These are phyloP conservation scores for Allobates femoralis DNA, from an alignment of 2,797 vertebrate genomes.

Conservation along the genomic window DNA sequence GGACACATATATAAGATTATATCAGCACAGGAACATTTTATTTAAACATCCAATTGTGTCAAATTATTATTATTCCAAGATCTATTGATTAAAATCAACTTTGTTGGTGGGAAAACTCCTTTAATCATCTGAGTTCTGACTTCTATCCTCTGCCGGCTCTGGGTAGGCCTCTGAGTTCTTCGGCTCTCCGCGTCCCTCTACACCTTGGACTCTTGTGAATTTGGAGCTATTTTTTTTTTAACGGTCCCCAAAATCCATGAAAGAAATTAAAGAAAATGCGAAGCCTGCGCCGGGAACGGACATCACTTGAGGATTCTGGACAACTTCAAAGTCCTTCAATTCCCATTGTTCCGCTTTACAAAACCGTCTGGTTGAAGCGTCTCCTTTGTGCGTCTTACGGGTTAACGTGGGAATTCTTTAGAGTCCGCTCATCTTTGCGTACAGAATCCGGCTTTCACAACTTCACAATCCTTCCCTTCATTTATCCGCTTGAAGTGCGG, in stretches of 20 bases:
- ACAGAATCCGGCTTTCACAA: constrained; percentile 15
- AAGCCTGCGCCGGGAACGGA: neutral
- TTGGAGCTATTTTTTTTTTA: neutral
- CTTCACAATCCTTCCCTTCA: constrained; percentile 35
- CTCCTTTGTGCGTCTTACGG: constrained; percentile 9
- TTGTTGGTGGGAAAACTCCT: too few species aligned
- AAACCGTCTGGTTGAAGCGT: constrained; percentile 17
- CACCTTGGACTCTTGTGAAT: neutral
- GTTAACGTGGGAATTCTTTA: constrained; percentile 11
- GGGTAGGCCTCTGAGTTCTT: neutral
- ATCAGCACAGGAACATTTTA: too few species aligned
- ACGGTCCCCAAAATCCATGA: neutral
- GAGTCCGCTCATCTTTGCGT: neutral
- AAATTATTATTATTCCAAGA: too few species aligned
- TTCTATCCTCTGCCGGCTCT: neutral
- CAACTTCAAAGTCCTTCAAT: constrained; percentile 13
- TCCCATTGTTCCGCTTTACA: constrained; percentile 22
- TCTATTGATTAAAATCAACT: too few species aligned
- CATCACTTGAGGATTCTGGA: neutral
- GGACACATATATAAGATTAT: too few species aligned
- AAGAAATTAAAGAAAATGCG: neutral
- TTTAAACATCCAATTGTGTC: too few species aligned
- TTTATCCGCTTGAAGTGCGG: constrained; percentile 29
- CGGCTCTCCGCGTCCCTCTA: neutral
- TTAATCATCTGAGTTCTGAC: neutral